Conservation (phyloP, 2,888 invertebrate genomes). For the Oligia fasciuncula region DNA sequence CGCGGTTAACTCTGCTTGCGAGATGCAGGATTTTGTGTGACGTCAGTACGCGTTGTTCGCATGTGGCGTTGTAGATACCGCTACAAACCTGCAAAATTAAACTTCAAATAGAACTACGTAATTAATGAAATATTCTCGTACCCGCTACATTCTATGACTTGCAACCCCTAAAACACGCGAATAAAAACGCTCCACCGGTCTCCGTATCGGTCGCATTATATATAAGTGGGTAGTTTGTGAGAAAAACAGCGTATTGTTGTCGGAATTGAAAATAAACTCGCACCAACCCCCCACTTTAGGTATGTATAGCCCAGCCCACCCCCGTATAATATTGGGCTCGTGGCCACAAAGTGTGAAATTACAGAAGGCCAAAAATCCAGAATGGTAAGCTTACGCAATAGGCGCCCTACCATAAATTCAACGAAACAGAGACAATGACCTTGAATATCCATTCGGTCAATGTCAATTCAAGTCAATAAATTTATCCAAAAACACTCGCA, state of each 20-base stretch:
- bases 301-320: slow-evolving; percentile 71
- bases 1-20: too few relatives aligned
- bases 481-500: background rate
- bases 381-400: background rate
- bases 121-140: background rate
- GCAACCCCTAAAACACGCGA: slow-evolving; percentile 57
- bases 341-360: slow-evolving; percentile 39
- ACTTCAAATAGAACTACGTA: background rate
- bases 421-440: background rate
- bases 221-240: slow-evolving; percentile 88
- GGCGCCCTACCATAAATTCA: background rate
- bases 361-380: slow-evolving; percentile 43
- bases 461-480: background rate
- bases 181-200: slow-evolving; percentile 81
- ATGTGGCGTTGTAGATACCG: too few relatives aligned
- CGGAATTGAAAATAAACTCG: slow-evolving; percentile 88
- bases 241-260: slow-evolving; percentile 88
- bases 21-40: too few relatives aligned
- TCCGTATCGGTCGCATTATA: slow-evolving; percentile 86
- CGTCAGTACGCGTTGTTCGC: too few relatives aligned
- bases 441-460: background rate
- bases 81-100: background rate
- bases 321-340: slow-evolving; percentile 68
- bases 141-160: slow-evolving; percentile 61
- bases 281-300: slow-evolving; percentile 66